phyloP scores from a whole-genome alignment of 37 sponge, comb jelly and placozoan genomes.

The Bolinopsis microptera region DNA sequence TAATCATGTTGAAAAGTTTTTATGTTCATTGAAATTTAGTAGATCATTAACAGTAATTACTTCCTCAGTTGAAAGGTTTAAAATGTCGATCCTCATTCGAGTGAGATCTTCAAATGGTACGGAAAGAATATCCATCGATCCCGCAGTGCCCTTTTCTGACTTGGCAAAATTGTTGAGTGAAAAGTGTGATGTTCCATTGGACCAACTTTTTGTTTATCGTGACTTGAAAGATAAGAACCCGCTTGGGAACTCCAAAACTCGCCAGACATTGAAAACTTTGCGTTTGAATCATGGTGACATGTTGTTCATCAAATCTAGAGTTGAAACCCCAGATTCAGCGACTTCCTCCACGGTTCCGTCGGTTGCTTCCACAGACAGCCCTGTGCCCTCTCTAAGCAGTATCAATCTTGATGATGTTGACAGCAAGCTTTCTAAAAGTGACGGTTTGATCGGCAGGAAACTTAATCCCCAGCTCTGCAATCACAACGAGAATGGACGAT shows the following conservation, averaged over 20 bases:
- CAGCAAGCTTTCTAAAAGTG: slow-evolving; percentile 67
- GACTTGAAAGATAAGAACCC: slow-evolving; percentile 17
- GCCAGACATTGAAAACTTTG: not conserved
- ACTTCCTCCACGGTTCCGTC: not conserved
- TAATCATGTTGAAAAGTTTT: no score
- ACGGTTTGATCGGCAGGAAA: slow-evolving; percentile 76
- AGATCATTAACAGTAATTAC: no score
- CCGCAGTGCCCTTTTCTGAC: slow-evolving; percentile 67
- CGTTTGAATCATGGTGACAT: slow-evolving; percentile 54
- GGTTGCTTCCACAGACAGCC: not conserved
- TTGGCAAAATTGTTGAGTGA: slow-evolving; percentile 70
- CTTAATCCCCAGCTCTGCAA: slow-evolving; percentile 90
- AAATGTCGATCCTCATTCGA: slow-evolving; percentile 72
- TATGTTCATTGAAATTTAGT: no score
- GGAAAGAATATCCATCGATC: slow-evolving; percentile 71
- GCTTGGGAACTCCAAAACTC: not conserved
- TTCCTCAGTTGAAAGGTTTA: no score
- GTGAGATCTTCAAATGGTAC: slow-evolving; percentile 80
- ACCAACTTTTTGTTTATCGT: not conserved
- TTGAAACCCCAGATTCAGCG: not conserved
- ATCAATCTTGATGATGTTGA: slow-evolving; percentile 90
- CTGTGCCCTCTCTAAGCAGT: not conserved
- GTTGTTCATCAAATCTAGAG: slow-evolving; percentile 18
- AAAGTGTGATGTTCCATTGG: not conserved
- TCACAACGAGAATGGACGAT: slow-evolving; percentile 79